phyloP scores from a whole-genome alignment of 2,888 invertebrate species.

The Epiblema foenella region DNA sequence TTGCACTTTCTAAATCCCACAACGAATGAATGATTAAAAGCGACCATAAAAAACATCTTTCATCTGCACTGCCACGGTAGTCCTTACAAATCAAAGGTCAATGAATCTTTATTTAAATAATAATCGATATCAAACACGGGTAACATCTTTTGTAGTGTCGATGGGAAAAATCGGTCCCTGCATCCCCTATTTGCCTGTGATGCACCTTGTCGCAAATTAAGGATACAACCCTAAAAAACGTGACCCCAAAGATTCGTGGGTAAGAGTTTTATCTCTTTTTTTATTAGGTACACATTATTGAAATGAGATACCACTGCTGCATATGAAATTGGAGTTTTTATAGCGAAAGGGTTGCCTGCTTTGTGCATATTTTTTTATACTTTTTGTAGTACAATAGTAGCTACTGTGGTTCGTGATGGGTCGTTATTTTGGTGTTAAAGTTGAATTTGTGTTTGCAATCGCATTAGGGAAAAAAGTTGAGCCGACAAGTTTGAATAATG shows the following conservation, averaged over 20 bases:
- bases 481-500: conserved; percentile 23
- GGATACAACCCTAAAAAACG: conserved; percentile 78
- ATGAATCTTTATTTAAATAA: conserved; percentile 57
- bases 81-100: conserved; percentile 52
- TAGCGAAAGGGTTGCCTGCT: conserved; percentile 72
- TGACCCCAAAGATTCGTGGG: conserved; percentile 82
- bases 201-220: conserved; percentile 86
- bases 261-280: conserved; percentile 80
- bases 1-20: conserved; percentile 12
- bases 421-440: conserved; percentile 79
- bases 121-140: conserved; percentile 71
- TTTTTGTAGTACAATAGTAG: conserved; percentile 56
- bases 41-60: conserved; percentile 8
- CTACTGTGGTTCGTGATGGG: conserved; percentile 75
- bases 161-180: conserved; percentile 73
- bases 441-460: conserved; percentile 69
- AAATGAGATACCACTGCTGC: conserved; percentile 83
- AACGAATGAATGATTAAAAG: conserved; percentile 24
- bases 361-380: conserved; percentile 61
- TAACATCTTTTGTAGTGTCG: conserved; percentile 70
- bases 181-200: conserved; percentile 75
- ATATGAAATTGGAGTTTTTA: conserved; percentile 83
- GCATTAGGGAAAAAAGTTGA: conserved; percentile 44
- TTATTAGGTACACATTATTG: conserved; percentile 80
- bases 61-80: conserved; percentile 35